Evolutionary conservation across 2,113 vertebrate genomes (phyloP).

Genomic region (Baryphthengus martii): DNA sequence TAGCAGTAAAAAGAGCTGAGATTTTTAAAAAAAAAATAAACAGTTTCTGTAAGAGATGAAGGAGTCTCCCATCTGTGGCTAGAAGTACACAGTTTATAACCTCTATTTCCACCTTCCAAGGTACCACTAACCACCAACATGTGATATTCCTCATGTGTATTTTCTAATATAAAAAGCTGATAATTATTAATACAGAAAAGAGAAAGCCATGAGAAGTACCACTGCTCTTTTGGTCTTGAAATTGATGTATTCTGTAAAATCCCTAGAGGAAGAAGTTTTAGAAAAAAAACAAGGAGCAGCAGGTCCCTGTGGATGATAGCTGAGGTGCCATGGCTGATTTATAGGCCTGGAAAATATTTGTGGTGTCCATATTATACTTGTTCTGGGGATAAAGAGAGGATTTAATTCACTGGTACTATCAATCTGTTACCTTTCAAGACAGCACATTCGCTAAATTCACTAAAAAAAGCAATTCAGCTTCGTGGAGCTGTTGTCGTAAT

Average conservation of each 20-base stretch:
- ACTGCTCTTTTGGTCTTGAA: neutral
- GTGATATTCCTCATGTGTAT: fast-evolving
- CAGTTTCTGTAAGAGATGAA: neutral
- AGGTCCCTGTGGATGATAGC: neutral
- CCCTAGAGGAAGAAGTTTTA: neutral
- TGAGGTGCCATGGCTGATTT: constrained; percentile 19
- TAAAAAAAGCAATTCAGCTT: constrained; percentile 67
- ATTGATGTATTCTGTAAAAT: neutral
- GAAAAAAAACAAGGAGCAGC: neutral
- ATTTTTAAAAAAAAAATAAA: neutral
- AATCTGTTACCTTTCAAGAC: constrained; percentile 70
- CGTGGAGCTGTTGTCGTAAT: constrained; percentile 53
- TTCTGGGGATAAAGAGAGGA: constrained; percentile 63
- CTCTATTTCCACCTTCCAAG: neutral
- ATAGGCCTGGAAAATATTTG: neutral
- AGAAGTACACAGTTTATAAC: fast-evolving
- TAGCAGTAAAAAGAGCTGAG: neutral
- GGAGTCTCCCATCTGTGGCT: neutral
- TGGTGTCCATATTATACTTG: neutral
- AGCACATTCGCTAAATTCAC: constrained; percentile 62
- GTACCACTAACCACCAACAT: neutral
- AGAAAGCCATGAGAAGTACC: neutral
- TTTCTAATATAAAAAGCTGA: neutral
- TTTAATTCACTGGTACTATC: constrained; percentile 56
- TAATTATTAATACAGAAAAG: neutral